Conservation (phyloP, 2,888 invertebrate species). For the Noctua janthina region DNA sequence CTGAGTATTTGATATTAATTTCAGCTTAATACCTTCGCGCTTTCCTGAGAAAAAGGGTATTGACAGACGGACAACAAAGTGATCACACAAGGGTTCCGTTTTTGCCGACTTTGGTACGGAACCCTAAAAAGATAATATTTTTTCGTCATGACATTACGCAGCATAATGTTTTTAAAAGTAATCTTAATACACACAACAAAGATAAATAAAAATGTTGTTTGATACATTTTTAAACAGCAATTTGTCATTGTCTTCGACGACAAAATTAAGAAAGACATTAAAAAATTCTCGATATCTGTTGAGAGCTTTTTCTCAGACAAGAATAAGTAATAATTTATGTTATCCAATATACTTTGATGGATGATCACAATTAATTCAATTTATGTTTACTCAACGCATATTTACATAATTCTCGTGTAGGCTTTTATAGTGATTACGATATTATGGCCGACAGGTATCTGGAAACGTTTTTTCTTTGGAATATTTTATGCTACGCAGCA, state of each 20-base stretch:
- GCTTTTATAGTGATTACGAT: conserved; percentile 68
- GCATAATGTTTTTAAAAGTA: conserved; percentile 42
- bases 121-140: background rate
- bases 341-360: conserved; percentile 81
- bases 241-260: conserved; percentile 72
- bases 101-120: too few species aligned
- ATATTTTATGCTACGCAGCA: background rate
- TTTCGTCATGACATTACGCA: conserved; percentile 30
- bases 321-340: conserved; percentile 74
- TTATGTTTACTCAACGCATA: conserved; percentile 71
- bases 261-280: conserved; percentile 76
- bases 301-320: conserved; percentile 74
- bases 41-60: too few species aligned
- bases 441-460: conserved; percentile 27
- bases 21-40: too few species aligned
- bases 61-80: too few species aligned
- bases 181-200: conserved; percentile 21
- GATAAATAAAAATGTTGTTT: conserved; percentile 35
- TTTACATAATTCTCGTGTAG: conserved; percentile 61
- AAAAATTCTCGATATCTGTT: conserved; percentile 71
- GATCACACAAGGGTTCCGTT: too few species aligned
- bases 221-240: conserved; percentile 61
- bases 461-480: conserved; percentile 1
- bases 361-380: conserved; percentile 82
- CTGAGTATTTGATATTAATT: too few species aligned